Base-by-base conservation (phyloP, 2,888 invertebrate genomes). In the Yponomeuta malinellus region DNA sequence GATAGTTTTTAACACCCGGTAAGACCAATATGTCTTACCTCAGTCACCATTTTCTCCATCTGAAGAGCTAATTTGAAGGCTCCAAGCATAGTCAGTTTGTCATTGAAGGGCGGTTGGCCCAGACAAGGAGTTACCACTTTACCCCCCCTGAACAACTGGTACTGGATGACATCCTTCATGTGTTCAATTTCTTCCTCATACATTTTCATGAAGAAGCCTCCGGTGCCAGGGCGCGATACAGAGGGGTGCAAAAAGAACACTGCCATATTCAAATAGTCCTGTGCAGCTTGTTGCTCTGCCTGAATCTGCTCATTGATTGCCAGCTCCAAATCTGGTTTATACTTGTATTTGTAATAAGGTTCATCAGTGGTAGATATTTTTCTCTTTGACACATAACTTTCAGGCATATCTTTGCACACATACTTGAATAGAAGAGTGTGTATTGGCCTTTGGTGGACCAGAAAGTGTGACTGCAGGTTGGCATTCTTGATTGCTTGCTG, bases 121-220 rank as follows among this genome's bases (percentile, higher is more conserved):
- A 80, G 69, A 37, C 75, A 77, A 70, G 72, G 73, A 70, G 83
- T 74, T 4, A 74, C 63, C 33, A 80, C 78, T 12, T 31, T 75
- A 9, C 81, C 83, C 31, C 83, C 83, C 71, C 83, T 75, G 23
- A 77, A 73, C 66, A 84, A 74, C 71, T 85, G 85, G 73, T 84
- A 85, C 23, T 80, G 76, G 48, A 84, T 78, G 31, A 84, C 78
- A 68, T 76, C 74, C 71, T 80, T 77, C 80, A 81, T 81, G 70
- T 85, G 84, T 29, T 74, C 73, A 10, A 83, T 71, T 75, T 84
- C 84, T 72, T 84, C 83, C 23, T 80, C 74, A 74, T 80, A 83
- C 83, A 84, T 83, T 74, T 76, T 80, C 81, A 84, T 82, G 71
- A 83, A 84, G 71, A 78, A 83, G 0, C 79, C 80, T 12, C 82